These are phyloP conservation scores for Strigamia transsilvanica DNA, from an alignment of 2,888 invertebrate species.

Conservation along the genomic window DNA sequence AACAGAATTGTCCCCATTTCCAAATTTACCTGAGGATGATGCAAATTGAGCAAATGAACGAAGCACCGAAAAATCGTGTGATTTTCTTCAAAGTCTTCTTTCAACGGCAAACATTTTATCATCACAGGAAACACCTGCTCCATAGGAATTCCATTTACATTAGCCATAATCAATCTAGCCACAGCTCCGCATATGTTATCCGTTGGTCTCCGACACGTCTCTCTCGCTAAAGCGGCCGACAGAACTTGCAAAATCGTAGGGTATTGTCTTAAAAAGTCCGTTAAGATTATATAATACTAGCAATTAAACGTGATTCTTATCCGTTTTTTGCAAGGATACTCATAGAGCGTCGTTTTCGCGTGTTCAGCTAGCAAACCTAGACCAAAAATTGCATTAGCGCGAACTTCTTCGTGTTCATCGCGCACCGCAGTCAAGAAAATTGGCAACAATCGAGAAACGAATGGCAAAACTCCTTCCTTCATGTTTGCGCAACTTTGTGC, in stretches of 20 bases:
- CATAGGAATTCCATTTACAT: slow-evolving; percentile 72
- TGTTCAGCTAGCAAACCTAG: slow-evolving; percentile 77
- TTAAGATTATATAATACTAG: not conserved
- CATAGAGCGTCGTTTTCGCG: slow-evolving; percentile 65
- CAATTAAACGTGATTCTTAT: not conserved
- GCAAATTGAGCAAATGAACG: slow-evolving; percentile 71
- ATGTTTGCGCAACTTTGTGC: slow-evolving; percentile 77
- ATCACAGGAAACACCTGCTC: slow-evolving; percentile 78
- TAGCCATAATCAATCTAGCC: slow-evolving; percentile 75
- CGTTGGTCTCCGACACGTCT: slow-evolving; percentile 71
- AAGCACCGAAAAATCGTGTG: slow-evolving; percentile 75
- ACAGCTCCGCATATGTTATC: slow-evolving; percentile 83
- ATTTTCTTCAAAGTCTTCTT: slow-evolving; percentile 79
- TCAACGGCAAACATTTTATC: slow-evolving; percentile 75
- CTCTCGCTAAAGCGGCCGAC: slow-evolving; percentile 72
- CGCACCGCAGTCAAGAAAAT: slow-evolving; percentile 71
- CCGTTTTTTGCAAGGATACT: slow-evolving; percentile 57
- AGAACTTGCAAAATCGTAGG: slow-evolving; percentile 73
- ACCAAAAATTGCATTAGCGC: slow-evolving; percentile 80
- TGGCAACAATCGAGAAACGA: slow-evolving; percentile 72
- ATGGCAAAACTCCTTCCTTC: slow-evolving; percentile 65
- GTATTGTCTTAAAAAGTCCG: slow-evolving; percentile 68
- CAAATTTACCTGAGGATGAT: slow-evolving; percentile 66
- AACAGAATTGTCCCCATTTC: not conserved
- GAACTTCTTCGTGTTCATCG: slow-evolving; percentile 75